Percentiles rank a stretch among this genome's conserved stretches.
These are phyloP conservation scores for Acanthornis magna DNA, from an alignment of 2,797 vertebrate species.

Conservation along the genomic window DNA sequence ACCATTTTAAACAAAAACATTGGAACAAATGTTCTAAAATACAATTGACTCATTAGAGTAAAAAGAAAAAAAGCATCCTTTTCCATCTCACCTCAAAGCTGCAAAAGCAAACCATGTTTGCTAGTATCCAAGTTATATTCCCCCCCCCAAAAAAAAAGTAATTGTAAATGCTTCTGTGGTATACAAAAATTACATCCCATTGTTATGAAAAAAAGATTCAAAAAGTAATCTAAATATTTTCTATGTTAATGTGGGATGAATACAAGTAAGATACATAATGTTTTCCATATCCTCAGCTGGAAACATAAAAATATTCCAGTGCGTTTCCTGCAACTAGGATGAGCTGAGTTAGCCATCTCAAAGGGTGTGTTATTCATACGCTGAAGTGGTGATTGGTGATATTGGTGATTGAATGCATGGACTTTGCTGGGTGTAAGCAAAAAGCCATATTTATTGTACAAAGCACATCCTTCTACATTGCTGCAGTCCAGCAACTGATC, in stretches of 20 bases:
- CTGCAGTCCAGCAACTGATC: too few species aligned
- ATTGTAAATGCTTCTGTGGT: background rate
- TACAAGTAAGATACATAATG: background rate
- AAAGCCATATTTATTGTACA: too few species aligned
- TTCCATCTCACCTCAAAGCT: background rate
- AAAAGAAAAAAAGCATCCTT: background rate
- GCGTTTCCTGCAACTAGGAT: background rate
- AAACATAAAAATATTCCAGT: background rate
- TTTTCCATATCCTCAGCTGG: background rate
- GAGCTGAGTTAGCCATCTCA: background rate
- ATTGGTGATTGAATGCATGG: too few species aligned
- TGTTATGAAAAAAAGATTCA: background rate
- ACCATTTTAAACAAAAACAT: background rate
- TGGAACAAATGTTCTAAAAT: background rate
- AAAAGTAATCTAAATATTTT: background rate
- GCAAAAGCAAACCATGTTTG: background rate
- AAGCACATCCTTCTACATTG: too few species aligned
- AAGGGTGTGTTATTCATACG: fast-evolving
- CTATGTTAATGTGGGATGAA: background rate
- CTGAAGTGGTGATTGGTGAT: background rate
- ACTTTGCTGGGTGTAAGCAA: too few species aligned
- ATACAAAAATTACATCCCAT: background rate
- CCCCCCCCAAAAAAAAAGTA: background rate
- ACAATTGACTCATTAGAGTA: background rate
- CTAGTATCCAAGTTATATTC: background rate